Percentiles rank a stretch among this genome's conserved stretches.
These are phyloP conservation scores for Thomomys bottae DNA, from an alignment of 2,113 vertebrate species.

Conservation along the genomic window DNA sequence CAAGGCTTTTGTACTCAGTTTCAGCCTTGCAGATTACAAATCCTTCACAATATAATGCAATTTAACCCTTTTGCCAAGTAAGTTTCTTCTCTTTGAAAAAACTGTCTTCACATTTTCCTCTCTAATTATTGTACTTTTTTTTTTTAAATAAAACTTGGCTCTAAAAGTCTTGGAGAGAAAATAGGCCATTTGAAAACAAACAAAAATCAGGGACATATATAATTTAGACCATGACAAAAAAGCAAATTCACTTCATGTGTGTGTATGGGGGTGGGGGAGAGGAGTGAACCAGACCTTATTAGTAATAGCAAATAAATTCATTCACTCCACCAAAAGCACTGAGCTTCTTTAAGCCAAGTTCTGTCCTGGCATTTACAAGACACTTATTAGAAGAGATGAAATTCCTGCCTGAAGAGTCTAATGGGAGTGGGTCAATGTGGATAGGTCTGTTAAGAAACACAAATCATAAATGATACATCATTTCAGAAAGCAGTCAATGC, in stretches of 20 bases:
- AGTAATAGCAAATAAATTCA: neutral
- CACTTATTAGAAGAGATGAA: neutral
- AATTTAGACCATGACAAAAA: neutral
- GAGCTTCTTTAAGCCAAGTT: neutral
- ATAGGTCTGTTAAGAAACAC: neutral
- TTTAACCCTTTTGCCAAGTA: neutral
- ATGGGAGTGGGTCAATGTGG: fast-evolving
- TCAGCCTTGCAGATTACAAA: neutral
- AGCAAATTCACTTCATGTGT: neutral
- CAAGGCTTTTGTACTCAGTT: neutral
- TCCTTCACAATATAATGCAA: neutral
- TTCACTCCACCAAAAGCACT: neutral
- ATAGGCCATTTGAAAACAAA: conserved; percentile 31
- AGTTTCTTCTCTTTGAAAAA: conserved; percentile 32
- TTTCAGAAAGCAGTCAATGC: neutral
- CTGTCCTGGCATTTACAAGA: neutral
- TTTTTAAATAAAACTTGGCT: neutral
- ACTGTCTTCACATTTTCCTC: conserved; percentile 20
- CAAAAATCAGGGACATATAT: neutral
- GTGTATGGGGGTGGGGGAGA: too few species aligned
- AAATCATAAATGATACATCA: neutral
- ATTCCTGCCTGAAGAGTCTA: neutral
- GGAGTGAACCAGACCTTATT: neutral
- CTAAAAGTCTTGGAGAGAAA: conserved; percentile 41
- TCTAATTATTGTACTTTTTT: conserved; percentile 14